A percentile compares a stretch with the other conserved stretches of the same genome.
These are phyloP conservation scores for Euspilapteryx auroguttella DNA, from an alignment of 2,888 invertebrate species.

Conservation along the genomic window DNA sequence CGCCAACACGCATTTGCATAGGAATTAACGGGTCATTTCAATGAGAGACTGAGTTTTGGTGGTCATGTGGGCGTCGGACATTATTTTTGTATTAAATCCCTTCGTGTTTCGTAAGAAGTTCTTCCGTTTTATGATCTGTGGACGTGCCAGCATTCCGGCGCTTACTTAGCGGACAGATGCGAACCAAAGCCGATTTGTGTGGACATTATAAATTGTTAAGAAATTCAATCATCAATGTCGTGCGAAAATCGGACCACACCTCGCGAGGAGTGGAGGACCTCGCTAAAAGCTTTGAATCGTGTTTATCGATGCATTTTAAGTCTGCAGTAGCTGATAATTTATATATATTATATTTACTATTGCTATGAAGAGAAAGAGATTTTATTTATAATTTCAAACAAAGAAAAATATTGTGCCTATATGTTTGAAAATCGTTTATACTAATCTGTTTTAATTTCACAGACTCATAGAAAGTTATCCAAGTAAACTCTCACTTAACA, in stretches of 20 bases:
- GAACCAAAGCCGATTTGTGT: conserved; percentile 16
- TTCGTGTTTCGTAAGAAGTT: conserved; percentile 21
- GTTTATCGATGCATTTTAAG: no score
- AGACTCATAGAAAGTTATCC: no score
- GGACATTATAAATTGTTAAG: conserved; percentile 23
- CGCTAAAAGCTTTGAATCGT: conserved; percentile 1
- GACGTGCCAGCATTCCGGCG: no score
- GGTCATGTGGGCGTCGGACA: conserved; percentile 29
- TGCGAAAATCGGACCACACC: conserved; percentile 41
- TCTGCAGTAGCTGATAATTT: no score
- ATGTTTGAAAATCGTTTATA: no score
- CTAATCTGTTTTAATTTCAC: no score
- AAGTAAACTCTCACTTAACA: not conserved
- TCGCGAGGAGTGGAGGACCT: conserved; percentile 6
- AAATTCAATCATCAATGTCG: conserved; percentile 21
- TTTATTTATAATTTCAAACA: no score
- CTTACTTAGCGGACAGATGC: conserved; percentile 41
- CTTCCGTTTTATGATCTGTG: conserved; percentile 12
- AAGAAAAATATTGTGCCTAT: no score
- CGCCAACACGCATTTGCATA: conserved; percentile 4
- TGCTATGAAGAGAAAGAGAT: no score
- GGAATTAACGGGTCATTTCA: conserved; percentile 3
- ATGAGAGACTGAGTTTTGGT: conserved; percentile 1
- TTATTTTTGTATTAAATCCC: conserved; percentile 26
- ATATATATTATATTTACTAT: no score